A percentile compares a stretch with the other conserved stretches of the same genome.
Evolutionary conservation across 2,113 vertebrate species (phyloP).

Genomic region (Rutilus rutilus): DNA sequence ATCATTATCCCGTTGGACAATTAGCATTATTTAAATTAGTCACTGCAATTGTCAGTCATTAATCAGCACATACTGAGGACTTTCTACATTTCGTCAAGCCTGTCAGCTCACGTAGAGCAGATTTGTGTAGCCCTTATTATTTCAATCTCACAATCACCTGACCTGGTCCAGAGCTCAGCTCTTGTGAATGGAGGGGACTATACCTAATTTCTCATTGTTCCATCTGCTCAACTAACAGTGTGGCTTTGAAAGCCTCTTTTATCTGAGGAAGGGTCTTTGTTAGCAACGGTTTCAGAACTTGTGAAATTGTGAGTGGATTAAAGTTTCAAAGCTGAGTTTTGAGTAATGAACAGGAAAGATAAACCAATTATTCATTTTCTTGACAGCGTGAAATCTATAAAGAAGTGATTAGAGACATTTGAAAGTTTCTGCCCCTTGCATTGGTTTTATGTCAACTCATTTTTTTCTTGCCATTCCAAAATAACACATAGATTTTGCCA

Average conservation of each 20-base stretch:
- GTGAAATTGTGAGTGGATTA: slow-evolving; percentile 42
- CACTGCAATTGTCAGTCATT: slow-evolving; percentile 80
- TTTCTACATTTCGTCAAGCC: slow-evolving; percentile 80
- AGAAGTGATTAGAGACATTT: slow-evolving; percentile 64
- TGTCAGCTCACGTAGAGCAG: slow-evolving; percentile 79
- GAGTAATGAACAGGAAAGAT: slow-evolving; percentile 49
- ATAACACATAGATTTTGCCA: slow-evolving; percentile 66
- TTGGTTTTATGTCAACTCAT: slow-evolving; percentile 72
- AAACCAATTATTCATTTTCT: slow-evolving; percentile 55
- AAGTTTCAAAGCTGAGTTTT: slow-evolving; percentile 51
- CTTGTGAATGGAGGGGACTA: slow-evolving; percentile 44
- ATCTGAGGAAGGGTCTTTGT: slow-evolving; percentile 44
- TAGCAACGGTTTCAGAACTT: slow-evolving; percentile 43
- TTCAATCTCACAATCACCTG: slow-evolving; percentile 80
- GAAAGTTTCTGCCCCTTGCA: slow-evolving; percentile 71
- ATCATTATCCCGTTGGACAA: slow-evolving; percentile 71
- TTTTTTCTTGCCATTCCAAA: slow-evolving; percentile 65
- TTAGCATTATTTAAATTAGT: slow-evolving; percentile 78
- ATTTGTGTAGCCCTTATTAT: slow-evolving; percentile 76
- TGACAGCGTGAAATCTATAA: slow-evolving; percentile 69
- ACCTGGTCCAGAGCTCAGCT: slow-evolving; percentile 74
- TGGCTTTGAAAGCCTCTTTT: slow-evolving; percentile 32
- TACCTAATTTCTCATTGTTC: slow-evolving; percentile 40
- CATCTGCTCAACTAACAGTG: slow-evolving; percentile 19
- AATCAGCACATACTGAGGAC: slow-evolving; percentile 81